Base-by-base conservation (phyloP, 1,140 invertebrate genomes). In the Drosophila oshimai region DNA sequence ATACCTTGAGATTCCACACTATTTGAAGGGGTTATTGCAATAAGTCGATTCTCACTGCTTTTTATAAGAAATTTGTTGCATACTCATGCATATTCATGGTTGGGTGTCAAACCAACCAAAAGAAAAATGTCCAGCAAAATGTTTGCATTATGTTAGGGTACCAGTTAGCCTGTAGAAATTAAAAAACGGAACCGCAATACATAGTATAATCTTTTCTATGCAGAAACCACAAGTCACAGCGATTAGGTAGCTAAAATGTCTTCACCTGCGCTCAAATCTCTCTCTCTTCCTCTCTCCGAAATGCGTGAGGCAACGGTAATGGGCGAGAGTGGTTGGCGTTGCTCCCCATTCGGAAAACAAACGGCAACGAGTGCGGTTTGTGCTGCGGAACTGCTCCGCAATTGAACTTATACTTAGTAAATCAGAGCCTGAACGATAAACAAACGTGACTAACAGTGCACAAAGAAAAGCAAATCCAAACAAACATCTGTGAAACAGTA, bases 361-460 rank as follows among this genome's bases (percentile, higher is more conserved):
- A 65, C 29, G 28, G 73, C 49, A 37, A 45, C 39, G 72, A 49
- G 76, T 53, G 37, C 76, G 62, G 81, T 87, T 57, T 58, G 53
- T 26, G 34, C 10, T 15, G 39, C 45, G 41, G 33, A 57, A 68
- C 54, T 74, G 41, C 24, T 46, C n/a, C 39, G 15, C 3, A n/a
- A 29, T 22, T 18, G 7, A 15, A 17, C 7, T 22, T 51, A 50
- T 4, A 33, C 7, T 47, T 28, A 28, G 4, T 39, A 26, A 41
- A 31, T 39, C 24, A 28, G 36, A 41, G 6, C 20, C 20, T 42
- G 20, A 70, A 33, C 45, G 45, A 80, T 62, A 80, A 61, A 67
- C 54, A 83, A 74, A 83, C 41, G 51, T 71, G 45, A 73, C 61
- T 65, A 65, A 65, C 39, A 9, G 44, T 47, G 24, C 13, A 31